Evolutionary conservation across 2,113 vertebrate species (phyloP).

Genomic region (Spea multiplicata): DNA sequence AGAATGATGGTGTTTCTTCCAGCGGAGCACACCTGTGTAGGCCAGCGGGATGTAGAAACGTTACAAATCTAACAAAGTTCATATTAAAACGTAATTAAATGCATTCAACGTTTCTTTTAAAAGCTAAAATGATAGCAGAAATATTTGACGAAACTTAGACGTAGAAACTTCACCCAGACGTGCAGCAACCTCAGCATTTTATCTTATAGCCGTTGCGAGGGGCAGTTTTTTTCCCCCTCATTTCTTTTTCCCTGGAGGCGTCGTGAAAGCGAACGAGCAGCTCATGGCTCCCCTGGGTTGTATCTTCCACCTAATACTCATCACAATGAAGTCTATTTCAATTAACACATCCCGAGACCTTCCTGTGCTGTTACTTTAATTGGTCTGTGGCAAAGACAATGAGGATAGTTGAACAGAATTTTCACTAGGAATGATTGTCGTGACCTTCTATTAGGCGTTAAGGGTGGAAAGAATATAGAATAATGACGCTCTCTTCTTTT

Average conservation of each 20-base stretch:
- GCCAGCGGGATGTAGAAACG: too few relatives aligned
- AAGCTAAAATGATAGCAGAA: too few relatives aligned
- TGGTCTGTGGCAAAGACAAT: conserved; percentile 72
- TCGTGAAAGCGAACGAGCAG: not conserved
- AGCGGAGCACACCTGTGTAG: too few relatives aligned
- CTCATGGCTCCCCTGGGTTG: conserved; percentile 60
- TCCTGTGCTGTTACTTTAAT: conserved; percentile 61
- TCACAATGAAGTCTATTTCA: conserved; percentile 71
- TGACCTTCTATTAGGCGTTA: conserved; percentile 67
- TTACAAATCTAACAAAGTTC: too few relatives aligned
- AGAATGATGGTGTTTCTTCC: too few relatives aligned
- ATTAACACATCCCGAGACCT: conserved; percentile 72
- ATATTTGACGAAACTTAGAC: too few relatives aligned
- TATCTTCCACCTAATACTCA: conserved; percentile 60
- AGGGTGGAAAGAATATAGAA: conserved; percentile 75
- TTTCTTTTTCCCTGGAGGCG: conserved; percentile 9
- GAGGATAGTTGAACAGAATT: conserved; percentile 74
- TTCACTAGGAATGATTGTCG: conserved; percentile 62
- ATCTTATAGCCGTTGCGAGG: too few relatives aligned
- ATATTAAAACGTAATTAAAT: too few relatives aligned
- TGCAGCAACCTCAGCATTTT: too few relatives aligned
- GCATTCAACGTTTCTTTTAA: too few relatives aligned
- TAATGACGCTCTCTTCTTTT: conserved; percentile 75
- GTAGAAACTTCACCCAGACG: too few relatives aligned
- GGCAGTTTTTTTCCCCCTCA: too few relatives aligned